Evolutionary conservation across 2,797 vertebrate species (phyloP).

Genomic region (Catostomus latipinnis): DNA sequence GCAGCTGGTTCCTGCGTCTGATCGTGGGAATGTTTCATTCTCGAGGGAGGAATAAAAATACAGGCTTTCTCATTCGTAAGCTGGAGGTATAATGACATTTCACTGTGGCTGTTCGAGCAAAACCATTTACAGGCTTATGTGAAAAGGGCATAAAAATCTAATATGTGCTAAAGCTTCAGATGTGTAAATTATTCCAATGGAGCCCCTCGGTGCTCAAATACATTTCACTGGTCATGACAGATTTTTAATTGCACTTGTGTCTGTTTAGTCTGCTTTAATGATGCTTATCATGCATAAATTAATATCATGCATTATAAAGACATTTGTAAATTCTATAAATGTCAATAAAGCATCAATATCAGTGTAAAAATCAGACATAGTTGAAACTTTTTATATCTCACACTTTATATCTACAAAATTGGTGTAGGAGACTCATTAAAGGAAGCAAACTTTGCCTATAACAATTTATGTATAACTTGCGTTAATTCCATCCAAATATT

Average conservation of each 20-base stretch:
- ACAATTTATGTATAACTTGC: no score
- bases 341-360: no score
- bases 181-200: slow-evolving; percentile 9
- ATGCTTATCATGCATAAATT: not conserved
- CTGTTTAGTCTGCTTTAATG: not conserved
- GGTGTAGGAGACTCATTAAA: no score
- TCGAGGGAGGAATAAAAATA: slow-evolving; percentile 42
- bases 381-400: no score
- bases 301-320: not conserved
- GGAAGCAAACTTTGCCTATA: no score
- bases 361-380: no score
- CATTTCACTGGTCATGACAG: not conserved
- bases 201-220: not conserved
- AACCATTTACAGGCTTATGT: not conserved
- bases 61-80: slow-evolving; percentile 15
- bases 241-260: not conserved
- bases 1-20: slow-evolving; percentile 66
- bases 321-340: not conserved
- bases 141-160: slow-evolving; percentile 14
- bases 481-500: no score
- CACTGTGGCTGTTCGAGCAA: not conserved
- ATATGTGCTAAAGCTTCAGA: slow-evolving; percentile 6
- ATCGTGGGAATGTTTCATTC: slow-evolving; percentile 59
- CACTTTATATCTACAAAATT: no score
- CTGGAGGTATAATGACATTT: slow-evolving; percentile 10